Conservation (phyloP, 1,140 invertebrate genomes). For the Ganaspis sp. region DNA sequence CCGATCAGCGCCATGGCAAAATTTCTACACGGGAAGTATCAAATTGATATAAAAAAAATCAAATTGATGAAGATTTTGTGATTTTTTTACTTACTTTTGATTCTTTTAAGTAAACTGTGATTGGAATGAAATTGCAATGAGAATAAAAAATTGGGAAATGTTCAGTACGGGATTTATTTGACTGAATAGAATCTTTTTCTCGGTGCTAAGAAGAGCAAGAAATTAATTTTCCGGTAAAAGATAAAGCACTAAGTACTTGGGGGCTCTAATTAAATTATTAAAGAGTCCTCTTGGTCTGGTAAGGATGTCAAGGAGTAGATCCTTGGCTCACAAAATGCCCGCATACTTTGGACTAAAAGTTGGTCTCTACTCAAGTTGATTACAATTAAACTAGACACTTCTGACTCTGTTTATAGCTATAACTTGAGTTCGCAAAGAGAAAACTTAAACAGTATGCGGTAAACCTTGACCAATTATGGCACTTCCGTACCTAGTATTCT, state of each 20-base stretch:
- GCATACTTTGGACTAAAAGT: constrained; percentile 23
- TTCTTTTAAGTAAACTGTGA: too few species aligned
- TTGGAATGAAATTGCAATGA: not conserved
- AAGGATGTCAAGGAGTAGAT: constrained; percentile 26
- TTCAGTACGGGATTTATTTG: too few species aligned
- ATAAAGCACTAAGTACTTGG: constrained; percentile 18
- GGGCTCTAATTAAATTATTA: constrained; percentile 17
- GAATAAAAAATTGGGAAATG: not conserved
- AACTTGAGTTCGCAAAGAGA: constrained; percentile 13
- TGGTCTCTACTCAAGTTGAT: constrained; percentile 8
- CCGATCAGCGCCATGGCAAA: too few species aligned
- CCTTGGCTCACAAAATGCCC: not conserved
- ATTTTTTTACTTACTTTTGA: too few species aligned
- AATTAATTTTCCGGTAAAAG: not conserved
- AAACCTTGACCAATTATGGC: constrained; percentile 28
- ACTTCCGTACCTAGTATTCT: constrained; percentile 12
- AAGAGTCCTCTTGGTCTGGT: constrained; percentile 16
- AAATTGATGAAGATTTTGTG: too few species aligned
- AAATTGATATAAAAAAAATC: too few species aligned
- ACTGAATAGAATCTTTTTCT: too few species aligned
- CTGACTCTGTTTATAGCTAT: not conserved
- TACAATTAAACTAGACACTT: constrained; percentile 3
- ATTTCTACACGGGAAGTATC: too few species aligned
- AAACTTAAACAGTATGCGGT: constrained; percentile 28
- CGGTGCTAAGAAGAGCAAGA: not conserved